A percentile compares a stretch with the other conserved stretches of the same genome.
These are phyloP conservation scores for Ormyrus thymus DNA, from an alignment of 2,888 invertebrate species.

Conservation along the genomic window DNA sequence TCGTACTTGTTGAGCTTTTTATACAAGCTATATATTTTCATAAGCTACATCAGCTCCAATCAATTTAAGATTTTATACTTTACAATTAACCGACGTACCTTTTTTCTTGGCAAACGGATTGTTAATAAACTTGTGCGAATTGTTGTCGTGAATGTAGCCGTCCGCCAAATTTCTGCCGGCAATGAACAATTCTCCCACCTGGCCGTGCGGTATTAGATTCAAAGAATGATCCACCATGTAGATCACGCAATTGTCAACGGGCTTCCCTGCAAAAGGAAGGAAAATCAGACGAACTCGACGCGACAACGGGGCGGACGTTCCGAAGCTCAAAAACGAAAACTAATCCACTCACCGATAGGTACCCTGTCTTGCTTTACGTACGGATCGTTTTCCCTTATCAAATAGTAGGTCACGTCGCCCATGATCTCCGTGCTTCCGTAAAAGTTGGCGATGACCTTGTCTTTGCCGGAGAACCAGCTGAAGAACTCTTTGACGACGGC, in stretches of 20 bases:
- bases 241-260: slow-evolving; percentile 87
- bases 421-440: slow-evolving; percentile 95
- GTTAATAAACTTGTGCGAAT: slow-evolving; percentile 84
- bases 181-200: slow-evolving; percentile 88
- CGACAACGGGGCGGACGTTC: too few species aligned
- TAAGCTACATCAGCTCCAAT: too few species aligned
- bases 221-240: slow-evolving; percentile 87
- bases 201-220: slow-evolving; percentile 83
- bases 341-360: slow-evolving; percentile 83
- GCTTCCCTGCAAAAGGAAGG: slow-evolving; percentile 78
- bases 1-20: too few species aligned
- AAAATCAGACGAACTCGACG: not conserved
- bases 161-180: slow-evolving; percentile 87
- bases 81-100: not conserved
- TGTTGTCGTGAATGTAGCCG: slow-evolving; percentile 87
- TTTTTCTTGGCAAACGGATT: slow-evolving; percentile 79
- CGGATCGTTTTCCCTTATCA: slow-evolving; percentile 80
- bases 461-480: slow-evolving; percentile 81
- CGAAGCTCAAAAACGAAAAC: too few species aligned
- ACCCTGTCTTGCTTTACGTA: slow-evolving; percentile 80
- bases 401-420: slow-evolving; percentile 91
- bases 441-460: slow-evolving; percentile 86
- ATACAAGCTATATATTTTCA: too few species aligned
- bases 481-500: slow-evolving; percentile 86
- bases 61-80: too few species aligned